phyloP scores from a whole-genome alignment of 2,113 vertebrate species.

The Microcebus tavaratra region DNA sequence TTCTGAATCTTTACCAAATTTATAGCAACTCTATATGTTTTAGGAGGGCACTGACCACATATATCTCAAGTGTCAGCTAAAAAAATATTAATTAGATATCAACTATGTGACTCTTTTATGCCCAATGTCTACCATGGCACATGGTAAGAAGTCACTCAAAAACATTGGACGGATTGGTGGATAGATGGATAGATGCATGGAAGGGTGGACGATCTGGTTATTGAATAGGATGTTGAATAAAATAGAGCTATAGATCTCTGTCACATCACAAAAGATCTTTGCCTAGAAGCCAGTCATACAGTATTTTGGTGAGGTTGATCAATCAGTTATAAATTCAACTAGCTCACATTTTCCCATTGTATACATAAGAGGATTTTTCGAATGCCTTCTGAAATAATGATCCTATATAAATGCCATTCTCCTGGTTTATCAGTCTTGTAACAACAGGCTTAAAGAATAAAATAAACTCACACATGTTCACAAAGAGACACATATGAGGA shows the following conservation, averaged over 20 bases:
- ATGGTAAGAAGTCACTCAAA: neutral
- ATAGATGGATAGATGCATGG: neutral
- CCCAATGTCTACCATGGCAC: neutral
- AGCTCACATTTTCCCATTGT: neutral
- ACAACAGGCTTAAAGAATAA: neutral
- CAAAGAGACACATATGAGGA: fast-evolving
- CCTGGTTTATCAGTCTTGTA: neutral
- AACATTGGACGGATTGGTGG: neutral
- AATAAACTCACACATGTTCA: neutral
- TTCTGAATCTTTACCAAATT: neutral
- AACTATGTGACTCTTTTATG: neutral
- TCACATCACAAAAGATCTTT: neutral
- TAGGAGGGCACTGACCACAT: neutral
- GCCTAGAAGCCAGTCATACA: neutral
- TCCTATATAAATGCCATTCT: neutral
- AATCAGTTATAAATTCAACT: neutral
- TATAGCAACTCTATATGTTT: neutral
- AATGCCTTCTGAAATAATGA: neutral
- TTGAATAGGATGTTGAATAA: neutral
- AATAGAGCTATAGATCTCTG: neutral
- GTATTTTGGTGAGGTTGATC: neutral
- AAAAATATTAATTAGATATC: neutral
- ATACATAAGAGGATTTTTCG: neutral
- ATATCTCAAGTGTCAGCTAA: neutral
- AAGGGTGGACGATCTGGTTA: too few relatives aligned